These are phyloP conservation scores for Drosophila sucinea DNA, from an alignment of 1,140 invertebrate genomes.

Conservation along the genomic window DNA sequence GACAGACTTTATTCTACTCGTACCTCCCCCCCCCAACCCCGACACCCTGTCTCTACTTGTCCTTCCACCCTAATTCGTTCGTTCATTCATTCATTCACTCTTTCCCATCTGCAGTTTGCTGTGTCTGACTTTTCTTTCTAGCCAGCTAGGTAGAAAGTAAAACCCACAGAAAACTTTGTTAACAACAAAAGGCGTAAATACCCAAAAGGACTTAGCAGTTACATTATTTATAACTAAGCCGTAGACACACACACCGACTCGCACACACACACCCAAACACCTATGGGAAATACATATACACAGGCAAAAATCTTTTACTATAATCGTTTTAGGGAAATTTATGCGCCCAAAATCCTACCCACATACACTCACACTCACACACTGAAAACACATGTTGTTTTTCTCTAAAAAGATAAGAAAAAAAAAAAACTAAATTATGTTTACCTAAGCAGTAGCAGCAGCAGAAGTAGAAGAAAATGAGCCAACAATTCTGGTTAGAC, in stretches of 20 bases:
- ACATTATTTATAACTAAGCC: conserved; percentile 71
- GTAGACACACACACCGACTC: conserved; percentile 41
- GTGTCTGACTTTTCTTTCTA: conserved; percentile 30
- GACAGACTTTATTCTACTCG: not conserved
- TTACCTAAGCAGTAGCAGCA: conserved; percentile 35
- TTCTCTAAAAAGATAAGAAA: conserved; percentile 13
- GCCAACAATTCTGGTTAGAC: conserved; percentile 23
- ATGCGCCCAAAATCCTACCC: conserved; percentile 34
- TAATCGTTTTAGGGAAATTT: conserved; percentile 54
- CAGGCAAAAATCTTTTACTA: conserved; percentile 34
- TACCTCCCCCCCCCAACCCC: not conserved
- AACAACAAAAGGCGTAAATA: conserved; percentile 73
- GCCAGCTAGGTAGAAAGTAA: conserved; percentile 62
- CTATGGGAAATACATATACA: conserved; percentile 45
- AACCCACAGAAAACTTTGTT: conserved; percentile 51
- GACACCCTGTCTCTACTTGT: not conserved
- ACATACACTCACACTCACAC: not conserved
- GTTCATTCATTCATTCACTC: not conserved
- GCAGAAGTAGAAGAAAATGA: conserved; percentile 21
- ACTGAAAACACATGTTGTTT: conserved; percentile 47
- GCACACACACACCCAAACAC: conserved; percentile 4
- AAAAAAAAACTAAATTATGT: conserved; percentile 53
- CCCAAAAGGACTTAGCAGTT: conserved; percentile 71
- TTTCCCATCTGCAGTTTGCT: not conserved
- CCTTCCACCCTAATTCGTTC: not conserved